These are phyloP conservation scores for Triplophysa rosa DNA, from an alignment of 2,113 vertebrate genomes.

Conservation along the genomic window DNA sequence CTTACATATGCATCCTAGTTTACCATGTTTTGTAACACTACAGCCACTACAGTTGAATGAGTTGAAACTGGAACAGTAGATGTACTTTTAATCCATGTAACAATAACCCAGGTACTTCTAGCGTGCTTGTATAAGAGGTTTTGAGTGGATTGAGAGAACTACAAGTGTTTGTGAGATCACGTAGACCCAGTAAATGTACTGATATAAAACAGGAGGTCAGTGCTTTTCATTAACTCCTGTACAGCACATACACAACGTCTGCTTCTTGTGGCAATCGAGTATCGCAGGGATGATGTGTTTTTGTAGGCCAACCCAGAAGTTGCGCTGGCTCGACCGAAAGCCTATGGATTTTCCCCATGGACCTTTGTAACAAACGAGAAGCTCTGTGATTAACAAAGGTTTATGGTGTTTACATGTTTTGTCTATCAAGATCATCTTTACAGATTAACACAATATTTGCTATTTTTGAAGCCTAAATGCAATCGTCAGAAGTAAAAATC, in stretches of 20 bases:
- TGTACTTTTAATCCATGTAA: background rate
- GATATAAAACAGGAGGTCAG: background rate
- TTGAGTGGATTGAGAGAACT: constrained; percentile 16
- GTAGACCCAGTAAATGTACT: background rate
- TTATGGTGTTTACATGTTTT: too few relatives aligned
- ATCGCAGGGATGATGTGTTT: too few relatives aligned
- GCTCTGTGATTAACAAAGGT: too few relatives aligned
- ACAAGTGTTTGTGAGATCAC: constrained; percentile 11
- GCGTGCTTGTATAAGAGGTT: constrained; percentile 3
- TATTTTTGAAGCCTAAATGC: too few relatives aligned
- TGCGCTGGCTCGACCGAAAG: too few relatives aligned
- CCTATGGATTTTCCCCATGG: too few relatives aligned
- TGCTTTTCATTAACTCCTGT: background rate
- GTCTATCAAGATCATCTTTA: too few relatives aligned
- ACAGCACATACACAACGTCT: background rate
- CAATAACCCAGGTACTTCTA: background rate
- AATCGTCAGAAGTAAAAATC: too few relatives aligned
- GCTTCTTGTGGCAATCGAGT: too few relatives aligned
- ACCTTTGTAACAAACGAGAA: too few relatives aligned
- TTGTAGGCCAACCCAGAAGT: too few relatives aligned
- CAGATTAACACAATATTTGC: too few relatives aligned
- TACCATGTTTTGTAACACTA: background rate
- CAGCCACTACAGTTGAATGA: background rate
- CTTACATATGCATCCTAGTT: constrained; percentile 54
- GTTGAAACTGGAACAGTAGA: constrained; percentile 6